Evolutionary conservation across 2,797 vertebrate genomes (phyloP).

Genomic region (Trematomus bernacchii): DNA sequence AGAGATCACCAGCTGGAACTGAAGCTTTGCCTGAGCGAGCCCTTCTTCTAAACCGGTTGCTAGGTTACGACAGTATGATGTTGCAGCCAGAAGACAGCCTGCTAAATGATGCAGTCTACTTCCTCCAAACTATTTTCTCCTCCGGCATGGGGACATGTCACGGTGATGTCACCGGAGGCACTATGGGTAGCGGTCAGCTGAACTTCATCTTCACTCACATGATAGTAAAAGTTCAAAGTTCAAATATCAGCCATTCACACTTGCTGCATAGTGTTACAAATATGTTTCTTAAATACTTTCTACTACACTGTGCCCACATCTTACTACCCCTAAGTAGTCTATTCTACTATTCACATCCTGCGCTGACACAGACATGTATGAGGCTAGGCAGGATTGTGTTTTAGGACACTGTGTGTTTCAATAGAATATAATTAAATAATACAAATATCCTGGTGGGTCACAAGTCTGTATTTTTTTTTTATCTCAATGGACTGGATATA

Average conservation of each 20-base stretch:
- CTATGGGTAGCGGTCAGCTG: constrained; percentile 28
- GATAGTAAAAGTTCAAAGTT: constrained; percentile 44
- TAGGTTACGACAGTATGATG: constrained; percentile 77
- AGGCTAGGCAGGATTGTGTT: neutral
- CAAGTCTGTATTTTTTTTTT: no score
- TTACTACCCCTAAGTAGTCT: constrained; percentile 10
- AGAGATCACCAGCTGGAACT: constrained; percentile 75
- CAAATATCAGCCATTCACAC: constrained; percentile 39
- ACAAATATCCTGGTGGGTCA: no score
- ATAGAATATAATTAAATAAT: neutral
- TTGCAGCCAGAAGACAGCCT: constrained; percentile 70
- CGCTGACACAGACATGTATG: neutral
- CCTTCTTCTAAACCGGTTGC: constrained; percentile 77
- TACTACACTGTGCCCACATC: constrained; percentile 1
- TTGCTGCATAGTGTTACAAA: constrained; percentile 1
- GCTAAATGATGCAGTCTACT: constrained; percentile 76
- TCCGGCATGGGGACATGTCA: constrained; percentile 60
- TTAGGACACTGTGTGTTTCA: neutral
- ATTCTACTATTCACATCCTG: neutral
- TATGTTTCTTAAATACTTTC: constrained; percentile 8
- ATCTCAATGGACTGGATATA: neutral
- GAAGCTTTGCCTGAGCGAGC: constrained; percentile 73
- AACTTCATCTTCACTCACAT: constrained; percentile 35
- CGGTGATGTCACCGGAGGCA: constrained; percentile 54
- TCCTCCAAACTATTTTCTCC: constrained; percentile 63